Evolutionary conservation across 2,888 invertebrate species (phyloP).

Genomic region (Cyclophora albipunctata): DNA sequence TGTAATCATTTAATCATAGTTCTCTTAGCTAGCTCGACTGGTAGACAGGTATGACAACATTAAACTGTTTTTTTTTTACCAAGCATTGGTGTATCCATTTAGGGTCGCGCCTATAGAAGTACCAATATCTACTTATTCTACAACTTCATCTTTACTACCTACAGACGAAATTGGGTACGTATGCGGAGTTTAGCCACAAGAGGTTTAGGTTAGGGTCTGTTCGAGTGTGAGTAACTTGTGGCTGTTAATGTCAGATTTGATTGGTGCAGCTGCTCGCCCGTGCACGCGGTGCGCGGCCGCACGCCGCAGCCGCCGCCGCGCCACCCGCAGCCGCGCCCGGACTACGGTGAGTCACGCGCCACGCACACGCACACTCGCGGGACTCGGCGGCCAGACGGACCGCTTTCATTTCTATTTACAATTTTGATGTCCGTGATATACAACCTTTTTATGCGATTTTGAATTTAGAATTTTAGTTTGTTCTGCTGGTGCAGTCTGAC

Average conservation of each 20-base stretch:
- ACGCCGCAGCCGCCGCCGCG: constrained; percentile 68
- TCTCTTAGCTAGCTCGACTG: too few species aligned
- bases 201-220: neutral
- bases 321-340: constrained; percentile 83
- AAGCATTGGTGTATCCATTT: too few species aligned
- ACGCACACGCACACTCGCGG: constrained; percentile 14
- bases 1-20: too few species aligned
- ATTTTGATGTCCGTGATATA: too few species aligned
- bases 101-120: too few species aligned
- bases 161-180: too few species aligned
- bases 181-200: neutral
- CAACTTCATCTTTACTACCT: too few species aligned
- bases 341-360: constrained; percentile 86
- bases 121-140: too few species aligned
- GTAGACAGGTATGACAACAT: too few species aligned
- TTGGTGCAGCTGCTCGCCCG: constrained; percentile 80
- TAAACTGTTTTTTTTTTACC: too few species aligned
- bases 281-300: constrained; percentile 83
- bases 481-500: neutral
- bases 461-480: too few species aligned
- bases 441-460: too few species aligned
- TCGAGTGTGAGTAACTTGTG: constrained; percentile 36
- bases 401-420: neutral
- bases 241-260: constrained; percentile 66
- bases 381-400: constrained; percentile 1